Evolutionary conservation across 1,140 invertebrate genomes (phyloP).

Genomic region (Odontomachus brunneus): DNA sequence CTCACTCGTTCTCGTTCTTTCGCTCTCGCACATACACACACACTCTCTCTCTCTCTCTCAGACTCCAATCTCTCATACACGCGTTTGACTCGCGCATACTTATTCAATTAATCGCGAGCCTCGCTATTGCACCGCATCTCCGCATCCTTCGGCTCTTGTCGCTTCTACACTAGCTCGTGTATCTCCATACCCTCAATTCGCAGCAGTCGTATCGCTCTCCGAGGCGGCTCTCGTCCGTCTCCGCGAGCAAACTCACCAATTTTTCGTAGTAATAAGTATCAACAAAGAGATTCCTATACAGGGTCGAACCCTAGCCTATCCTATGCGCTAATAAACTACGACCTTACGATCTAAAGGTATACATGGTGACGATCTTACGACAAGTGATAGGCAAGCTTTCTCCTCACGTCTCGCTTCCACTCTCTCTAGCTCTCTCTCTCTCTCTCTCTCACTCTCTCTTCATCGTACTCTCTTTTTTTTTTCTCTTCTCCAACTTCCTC

Average conservation of each 20-base stretch:
- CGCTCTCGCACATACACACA: not conserved
- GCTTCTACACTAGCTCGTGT: conserved; percentile 35
- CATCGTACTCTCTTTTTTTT: not conserved
- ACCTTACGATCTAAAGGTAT: conserved; percentile 84
- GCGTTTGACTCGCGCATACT: conserved; percentile 44
- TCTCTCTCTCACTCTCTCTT: no score
- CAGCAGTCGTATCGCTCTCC: conserved; percentile 51
- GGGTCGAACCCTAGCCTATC: conserved; percentile 80
- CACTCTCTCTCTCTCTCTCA: conserved; percentile 33
- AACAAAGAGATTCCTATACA: conserved; percentile 85
- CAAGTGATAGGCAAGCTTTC: conserved; percentile 79
- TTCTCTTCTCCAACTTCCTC: not conserved
- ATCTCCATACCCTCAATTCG: conserved; percentile 46
- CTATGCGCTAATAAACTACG: conserved; percentile 83
- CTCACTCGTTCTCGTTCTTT: not conserved
- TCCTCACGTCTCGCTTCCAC: conserved; percentile 3
- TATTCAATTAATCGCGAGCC: conserved; percentile 57
- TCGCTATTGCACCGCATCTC: conserved; percentile 82
- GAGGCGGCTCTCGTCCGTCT: conserved; percentile 52
- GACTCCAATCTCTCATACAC: conserved; percentile 32
- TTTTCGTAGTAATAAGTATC: conserved; percentile 77
- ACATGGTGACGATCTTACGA: conserved; percentile 83
- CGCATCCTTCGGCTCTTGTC: conserved; percentile 56
- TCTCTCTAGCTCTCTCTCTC: not conserved
- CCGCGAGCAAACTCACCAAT: conserved; percentile 61